Evolutionary conservation across 2,113 vertebrate genomes (phyloP).

Genomic region (Daboia siamensis): DNA sequence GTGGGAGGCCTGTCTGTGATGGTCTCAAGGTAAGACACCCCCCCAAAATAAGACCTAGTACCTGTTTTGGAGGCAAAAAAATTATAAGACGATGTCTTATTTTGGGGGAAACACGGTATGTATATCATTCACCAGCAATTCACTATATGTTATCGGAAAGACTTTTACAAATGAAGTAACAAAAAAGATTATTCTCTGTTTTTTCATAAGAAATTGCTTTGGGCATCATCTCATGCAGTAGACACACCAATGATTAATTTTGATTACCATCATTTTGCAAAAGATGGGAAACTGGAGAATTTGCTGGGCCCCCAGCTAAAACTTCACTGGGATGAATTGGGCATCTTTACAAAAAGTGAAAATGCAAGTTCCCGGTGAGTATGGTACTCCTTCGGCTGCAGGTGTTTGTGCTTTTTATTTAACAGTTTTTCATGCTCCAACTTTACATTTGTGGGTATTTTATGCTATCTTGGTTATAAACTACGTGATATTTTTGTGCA

Average conservation of each 20-base stretch:
- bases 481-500: background rate
- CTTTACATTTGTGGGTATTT: background rate
- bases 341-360: conserved; percentile 67
- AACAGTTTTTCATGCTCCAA: background rate
- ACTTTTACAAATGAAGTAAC: background rate
- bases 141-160: background rate
- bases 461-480: background rate
- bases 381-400: background rate
- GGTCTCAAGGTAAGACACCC: no score
- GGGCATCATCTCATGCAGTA: conserved; percentile 73
- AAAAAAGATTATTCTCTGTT: conserved; percentile 10
- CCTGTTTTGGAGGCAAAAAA: no score
- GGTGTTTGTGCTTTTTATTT: background rate
- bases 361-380: conserved; percentile 73
- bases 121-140: background rate
- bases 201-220: conserved; percentile 72
- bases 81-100: no score
- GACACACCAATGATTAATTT: conserved; percentile 84
- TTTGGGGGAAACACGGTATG: no score
- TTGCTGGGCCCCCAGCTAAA: conserved; percentile 73
- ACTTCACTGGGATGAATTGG: conserved; percentile 76
- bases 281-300: conserved; percentile 75
- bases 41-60: no score
- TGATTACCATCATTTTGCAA: conserved; percentile 76
- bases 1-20: no score